A percentile compares a stretch with the other conserved stretches of the same genome.
Evolutionary conservation across 1,140 invertebrate genomes (phyloP).

Genomic region (Lethocerus indicus): DNA sequence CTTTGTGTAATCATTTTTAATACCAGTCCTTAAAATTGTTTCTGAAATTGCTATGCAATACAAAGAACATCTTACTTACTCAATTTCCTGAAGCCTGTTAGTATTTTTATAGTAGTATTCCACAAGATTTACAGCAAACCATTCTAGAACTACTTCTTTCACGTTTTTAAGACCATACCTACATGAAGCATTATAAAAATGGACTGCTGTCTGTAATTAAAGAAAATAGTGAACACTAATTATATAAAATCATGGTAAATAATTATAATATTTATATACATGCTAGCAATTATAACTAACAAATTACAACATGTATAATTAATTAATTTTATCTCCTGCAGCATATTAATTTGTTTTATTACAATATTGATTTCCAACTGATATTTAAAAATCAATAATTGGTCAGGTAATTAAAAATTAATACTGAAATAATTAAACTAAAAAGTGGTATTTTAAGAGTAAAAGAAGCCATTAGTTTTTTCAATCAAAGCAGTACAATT

Average conservation of each 20-base stretch:
- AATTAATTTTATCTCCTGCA: not conserved
- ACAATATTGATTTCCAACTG: not conserved
- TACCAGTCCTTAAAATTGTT: no score
- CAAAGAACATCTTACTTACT: slow-evolving; percentile 18
- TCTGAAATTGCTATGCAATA: slow-evolving; percentile 10
- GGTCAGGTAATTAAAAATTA: no score
- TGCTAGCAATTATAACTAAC: no score
- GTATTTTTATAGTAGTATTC: slow-evolving; percentile 35
- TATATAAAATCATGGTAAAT: slow-evolving; percentile 13
- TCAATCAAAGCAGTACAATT: no score
- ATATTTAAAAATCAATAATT: not conserved
- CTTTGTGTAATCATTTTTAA: no score
- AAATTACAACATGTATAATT: no score
- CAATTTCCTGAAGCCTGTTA: slow-evolving; percentile 36
- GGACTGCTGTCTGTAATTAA: slow-evolving; percentile 39
- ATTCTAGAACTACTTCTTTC: slow-evolving; percentile 41
- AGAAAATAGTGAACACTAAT: slow-evolving; percentile 6
- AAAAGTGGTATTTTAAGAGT: no score
- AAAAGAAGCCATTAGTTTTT: no score
- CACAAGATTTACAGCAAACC: slow-evolving; percentile 52
- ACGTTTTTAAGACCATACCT: slow-evolving; percentile 47
- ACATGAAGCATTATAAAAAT: slow-evolving; percentile 47
- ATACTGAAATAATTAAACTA: no score
- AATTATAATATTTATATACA: no score
- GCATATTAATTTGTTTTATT: not conserved